Evolutionary conservation across 2,797 vertebrate genomes (phyloP).

Genomic region (Octomys mimax): DNA sequence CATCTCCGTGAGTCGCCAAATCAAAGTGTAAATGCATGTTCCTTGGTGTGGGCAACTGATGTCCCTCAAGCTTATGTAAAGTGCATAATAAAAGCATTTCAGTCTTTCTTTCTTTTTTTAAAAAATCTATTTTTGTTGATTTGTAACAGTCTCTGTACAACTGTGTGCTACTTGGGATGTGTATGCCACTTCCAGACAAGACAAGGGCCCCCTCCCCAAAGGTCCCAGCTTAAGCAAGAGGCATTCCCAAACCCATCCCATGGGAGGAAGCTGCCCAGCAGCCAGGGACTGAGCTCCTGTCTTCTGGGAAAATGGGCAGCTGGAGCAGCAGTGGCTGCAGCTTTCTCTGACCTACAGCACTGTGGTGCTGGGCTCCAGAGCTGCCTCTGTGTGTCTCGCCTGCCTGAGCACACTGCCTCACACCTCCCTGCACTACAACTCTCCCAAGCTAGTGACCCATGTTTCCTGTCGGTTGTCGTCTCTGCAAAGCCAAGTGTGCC

Average conservation of each 20-base stretch:
- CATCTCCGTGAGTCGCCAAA: neutral
- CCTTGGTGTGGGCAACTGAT: neutral
- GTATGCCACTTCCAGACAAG: neutral
- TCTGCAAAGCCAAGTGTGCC: neutral
- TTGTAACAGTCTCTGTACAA: constrained; percentile 30
- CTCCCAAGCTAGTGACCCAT: neutral
- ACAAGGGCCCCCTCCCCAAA: neutral
- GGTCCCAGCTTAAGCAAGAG: neutral
- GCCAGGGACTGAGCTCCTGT: neutral
- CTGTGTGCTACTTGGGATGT: neutral
- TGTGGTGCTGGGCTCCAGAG: neutral
- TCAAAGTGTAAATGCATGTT: neutral
- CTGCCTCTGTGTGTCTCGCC: neutral
- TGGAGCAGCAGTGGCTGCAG: neutral
- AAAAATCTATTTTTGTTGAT: constrained; percentile 43
- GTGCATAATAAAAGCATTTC: neutral
- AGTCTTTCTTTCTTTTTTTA: neutral
- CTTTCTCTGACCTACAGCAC: neutral
- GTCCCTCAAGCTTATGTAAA: constrained; percentile 44
- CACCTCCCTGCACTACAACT: neutral
- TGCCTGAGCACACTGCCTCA: rapidly evolving
- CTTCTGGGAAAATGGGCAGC: too few species aligned
- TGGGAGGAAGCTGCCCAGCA: neutral
- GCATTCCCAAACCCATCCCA: neutral
- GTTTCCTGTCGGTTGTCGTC: rapidly evolving